Evolutionary conservation across 1,140 invertebrate species (phyloP), one percentile per base, ranked within the genome.

Genomic region (Anoplophora glabripennis): DNA sequence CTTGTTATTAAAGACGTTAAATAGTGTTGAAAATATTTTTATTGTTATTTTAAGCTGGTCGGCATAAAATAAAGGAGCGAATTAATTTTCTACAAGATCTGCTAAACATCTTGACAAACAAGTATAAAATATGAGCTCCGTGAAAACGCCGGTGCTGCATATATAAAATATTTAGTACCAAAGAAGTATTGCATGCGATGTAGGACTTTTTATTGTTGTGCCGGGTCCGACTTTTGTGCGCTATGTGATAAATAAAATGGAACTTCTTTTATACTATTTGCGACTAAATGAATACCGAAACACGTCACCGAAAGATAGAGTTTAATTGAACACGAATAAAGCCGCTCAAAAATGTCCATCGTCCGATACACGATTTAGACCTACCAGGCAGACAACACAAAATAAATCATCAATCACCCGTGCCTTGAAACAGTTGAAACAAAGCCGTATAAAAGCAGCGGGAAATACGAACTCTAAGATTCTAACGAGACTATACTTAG

Each of bases 381-480:
- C 71, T 62, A 72, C 71, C 71, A 67, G 69, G 66, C 69, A 65
- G 71, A 62, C 67, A 70, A 71, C 71, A 71, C 71, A 70, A 70
- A 68, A 67, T 64, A 69, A 66, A 71, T 55, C 69, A 72, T 72
- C 71, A 72, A 72, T 72, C 71, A 72, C 66, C 60, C 68, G 42
- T 60, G 64, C 63, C 64, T 68, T 63, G 66, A 41, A 71, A 61
- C 67, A 68, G 71, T 72, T 72, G 69, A 72, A 72, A 71, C 69
- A 72, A 69, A 69, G 65, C 61, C 44, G 55, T 66, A 69, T 67
- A 63, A 70, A 72, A 72, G 65, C 70, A 69, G 71, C 69, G 69
- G 71, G 71, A 72, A 72, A 72, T 72, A 68, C 69, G 68, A 71
- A 71, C 60, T 66, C 59, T 72, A 71, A 69, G 66, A 63, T 65